These are phyloP conservation scores for Zaprionus taronus DNA, from an alignment of 1,140 invertebrate species.

Conservation along the genomic window DNA sequence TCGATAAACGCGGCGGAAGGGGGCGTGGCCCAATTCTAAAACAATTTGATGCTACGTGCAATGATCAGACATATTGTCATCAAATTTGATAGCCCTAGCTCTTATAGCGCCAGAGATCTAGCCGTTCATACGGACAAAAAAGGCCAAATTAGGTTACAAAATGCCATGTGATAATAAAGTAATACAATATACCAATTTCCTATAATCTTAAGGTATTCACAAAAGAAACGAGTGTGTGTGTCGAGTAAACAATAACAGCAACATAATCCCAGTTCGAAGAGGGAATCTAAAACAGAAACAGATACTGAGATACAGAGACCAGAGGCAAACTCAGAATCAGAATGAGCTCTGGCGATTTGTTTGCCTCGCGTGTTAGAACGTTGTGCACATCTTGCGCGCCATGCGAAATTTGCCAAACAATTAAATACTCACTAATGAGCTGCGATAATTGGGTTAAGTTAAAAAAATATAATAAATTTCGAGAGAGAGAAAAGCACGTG, in stretches of 20 bases:
- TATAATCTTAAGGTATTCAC: too few species aligned
- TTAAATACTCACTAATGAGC: conserved; percentile 80
- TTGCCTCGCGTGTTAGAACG: conserved; percentile 63
- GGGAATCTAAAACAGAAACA: too few species aligned
- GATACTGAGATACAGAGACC: not conserved
- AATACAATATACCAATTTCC: not conserved
- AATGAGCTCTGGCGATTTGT: conserved; percentile 35
- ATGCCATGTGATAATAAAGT: too few species aligned
- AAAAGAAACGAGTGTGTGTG: not conserved
- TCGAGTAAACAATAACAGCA: conserved; percentile 34
- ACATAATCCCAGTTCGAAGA: conserved; percentile 26
- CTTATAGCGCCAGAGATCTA: too few species aligned
- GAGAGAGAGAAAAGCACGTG: conserved; percentile 36
- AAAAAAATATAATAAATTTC: conserved; percentile 46
- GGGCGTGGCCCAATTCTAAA: too few species aligned
- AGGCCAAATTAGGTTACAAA: too few species aligned
- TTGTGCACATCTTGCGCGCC: conserved; percentile 39
- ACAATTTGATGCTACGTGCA: too few species aligned
- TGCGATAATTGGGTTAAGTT: conserved; percentile 72
- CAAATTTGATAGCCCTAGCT: too few species aligned
- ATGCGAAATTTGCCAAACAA: conserved; percentile 62
- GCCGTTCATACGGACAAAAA: too few species aligned
- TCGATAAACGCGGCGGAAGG: accelerated
- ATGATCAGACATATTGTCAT: too few species aligned
- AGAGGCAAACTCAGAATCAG: not conserved